Base-by-base conservation (phyloP, 2,888 invertebrate species). In the Idaea biselata region DNA sequence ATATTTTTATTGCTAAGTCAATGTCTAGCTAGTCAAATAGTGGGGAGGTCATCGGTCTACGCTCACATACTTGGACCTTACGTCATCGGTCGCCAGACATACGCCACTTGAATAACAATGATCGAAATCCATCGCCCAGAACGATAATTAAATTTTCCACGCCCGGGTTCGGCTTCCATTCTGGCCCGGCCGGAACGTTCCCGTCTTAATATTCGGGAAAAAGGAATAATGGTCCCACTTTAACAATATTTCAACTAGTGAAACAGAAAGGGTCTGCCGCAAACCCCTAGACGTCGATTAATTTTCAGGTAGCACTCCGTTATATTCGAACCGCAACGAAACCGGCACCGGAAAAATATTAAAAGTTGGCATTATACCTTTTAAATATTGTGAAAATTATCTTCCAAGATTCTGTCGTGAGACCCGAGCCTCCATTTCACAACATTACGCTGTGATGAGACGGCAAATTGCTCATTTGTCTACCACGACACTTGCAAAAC, bases 91-190 rank as follows among this genome's bases (percentile, higher is more conserved):
- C 79, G 86, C 76, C 82, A 82, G 85, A 81, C 84, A 79, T 73
- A 89, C 91, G 87, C 79, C 76, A 79, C 79, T 81, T 80, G 91
- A 89, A 92, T 92, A 89, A 82, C 84, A 90, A 91, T 84, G 81
- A 86, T 79, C 74, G 75, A 77, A 77, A 78, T 79, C 81, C 80
- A 82, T 73, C 81, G 81, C 77, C 81, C 76, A 83, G 81, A 80
- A 78, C 78, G 81, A 86, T 89, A 87, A 91, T 91, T 90, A 89
- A 86, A 89, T 88, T 91, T 90, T 86, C 88, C 84, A 88, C 89
- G 82, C 86, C 80, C 82, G 44, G 44, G 73, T 74, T 76, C 77
- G 14, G 44, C 73, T 79, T 78, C 84, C 80, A 78, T 83, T 85
- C 83, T 80, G 72, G 68, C 75, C 73, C 74, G 1, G 3, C 72